Percentiles rank a stretch among this genome's conserved stretches.
These are phyloP conservation scores for Stigmatopora nigra DNA, from an alignment of 2,113 vertebrate species.

Conservation along the genomic window DNA sequence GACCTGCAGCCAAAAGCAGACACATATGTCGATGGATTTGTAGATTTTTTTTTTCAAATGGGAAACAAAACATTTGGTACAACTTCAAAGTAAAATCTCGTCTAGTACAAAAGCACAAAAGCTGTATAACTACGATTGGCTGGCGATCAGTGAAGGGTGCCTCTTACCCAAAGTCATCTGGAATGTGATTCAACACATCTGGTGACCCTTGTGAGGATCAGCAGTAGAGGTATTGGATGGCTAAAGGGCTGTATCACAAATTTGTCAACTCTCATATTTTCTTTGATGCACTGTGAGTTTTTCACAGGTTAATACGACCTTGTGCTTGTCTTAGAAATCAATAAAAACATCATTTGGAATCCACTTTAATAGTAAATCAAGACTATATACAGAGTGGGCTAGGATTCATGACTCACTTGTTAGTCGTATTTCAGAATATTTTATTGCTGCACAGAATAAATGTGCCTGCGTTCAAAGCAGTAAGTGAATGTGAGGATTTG, in stretches of 20 bases:
- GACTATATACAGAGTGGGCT: not conserved
- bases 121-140: no score
- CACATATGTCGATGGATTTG: not conserved
- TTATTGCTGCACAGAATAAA: not conserved
- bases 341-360: not conserved
- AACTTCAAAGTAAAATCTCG: not conserved
- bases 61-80: not conserved
- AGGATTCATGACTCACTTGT: conserved; percentile 1
- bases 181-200: no score
- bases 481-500: no score
- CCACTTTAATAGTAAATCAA: not conserved
- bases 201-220: no score
- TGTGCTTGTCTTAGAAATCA: not conserved
- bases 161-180: no score
- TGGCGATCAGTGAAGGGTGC: no score
- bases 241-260: not conserved
- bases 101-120: not conserved
- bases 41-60: not conserved
- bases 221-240: no score
- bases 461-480: no score
- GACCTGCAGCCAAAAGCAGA: conserved; percentile 9
- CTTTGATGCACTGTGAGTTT: not conserved
- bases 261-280: not conserved
- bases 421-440: not conserved
- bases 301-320: not conserved